Evolutionary conservation across 2,888 invertebrate species (phyloP), one percentile per base, ranked within the genome.

Genomic region (Conus canariensis): DNA sequence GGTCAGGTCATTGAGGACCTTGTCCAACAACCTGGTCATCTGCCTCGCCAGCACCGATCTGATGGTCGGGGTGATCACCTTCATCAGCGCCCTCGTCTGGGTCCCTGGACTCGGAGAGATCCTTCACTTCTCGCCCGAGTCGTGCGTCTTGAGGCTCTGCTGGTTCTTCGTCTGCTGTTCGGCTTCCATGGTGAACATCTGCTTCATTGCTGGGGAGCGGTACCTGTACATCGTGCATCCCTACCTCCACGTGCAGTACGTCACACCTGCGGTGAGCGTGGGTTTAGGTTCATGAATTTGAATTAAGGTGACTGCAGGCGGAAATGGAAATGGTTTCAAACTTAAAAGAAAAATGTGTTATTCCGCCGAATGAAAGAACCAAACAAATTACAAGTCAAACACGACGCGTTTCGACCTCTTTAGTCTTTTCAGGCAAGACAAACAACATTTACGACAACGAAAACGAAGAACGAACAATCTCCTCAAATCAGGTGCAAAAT

Each of bases 1-100:
- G 9, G 22, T 19, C 85, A 60, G 85, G 60, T 8, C 85, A 1
- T 60, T 85, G 60, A 12, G 64, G 64, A 85, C 60, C 25, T 16
- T 85, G 85, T 85, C 85, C 85, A 87, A 87, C 87, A 70, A 70
- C 58, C 87, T 87, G 87, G 74, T 74, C 12, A 19, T 87, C 64
- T 87, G 67, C n/a, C 87, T 87, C n/a, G 87, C 87, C 64, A 67
- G 64, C 58, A 87, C 87, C 0, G 87, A 87, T 25, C 74, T 87
- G n/a, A 70, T 87, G 87, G 87, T 87, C 10, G 87, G 87, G 12
- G n/a, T 74, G n/a, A 58, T 87, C 58, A 45, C 64, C 58, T 74
- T 87, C 74, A n/a, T 87, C 70, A 25, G 56, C 70, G 87, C 87
- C 22, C 16, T 70, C 56, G 30, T 7, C 74, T 74, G 70, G 74